Evolutionary conservation across 2,888 invertebrate species (phyloP).

Genomic region (Hirtodrosophila confusa): DNA sequence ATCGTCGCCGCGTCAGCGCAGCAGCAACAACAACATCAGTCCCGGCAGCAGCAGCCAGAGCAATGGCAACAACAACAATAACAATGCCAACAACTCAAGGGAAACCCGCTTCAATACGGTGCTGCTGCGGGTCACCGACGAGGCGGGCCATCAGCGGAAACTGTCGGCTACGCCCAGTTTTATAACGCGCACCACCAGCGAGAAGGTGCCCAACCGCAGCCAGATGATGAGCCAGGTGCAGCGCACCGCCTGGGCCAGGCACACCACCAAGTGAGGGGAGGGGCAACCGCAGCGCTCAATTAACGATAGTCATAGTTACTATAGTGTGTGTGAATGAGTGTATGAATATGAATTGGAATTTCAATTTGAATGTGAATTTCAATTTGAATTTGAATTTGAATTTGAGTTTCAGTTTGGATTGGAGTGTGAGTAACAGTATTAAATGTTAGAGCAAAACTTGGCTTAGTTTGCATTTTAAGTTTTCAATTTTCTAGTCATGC

Average conservation of each 20-base stretch:
- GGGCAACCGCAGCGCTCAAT: conserved; percentile 23
- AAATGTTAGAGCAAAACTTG: conserved; percentile 53
- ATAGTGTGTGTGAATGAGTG: conserved; percentile 15
- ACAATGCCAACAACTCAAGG: conserved; percentile 38
- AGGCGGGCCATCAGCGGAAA: conserved; percentile 84
- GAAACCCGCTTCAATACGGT: conserved; percentile 84
- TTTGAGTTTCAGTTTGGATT: conserved; percentile 3
- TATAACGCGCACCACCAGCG: conserved; percentile 92
- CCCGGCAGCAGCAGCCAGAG: conserved; percentile 59
- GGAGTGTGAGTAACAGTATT: conserved; percentile 59
- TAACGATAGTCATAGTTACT: conserved; percentile 32
- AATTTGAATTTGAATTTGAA: background rate
- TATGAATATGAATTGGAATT: background rate
- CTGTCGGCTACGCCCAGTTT: conserved; percentile 86
- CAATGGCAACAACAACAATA: conserved; percentile 42
- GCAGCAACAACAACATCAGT: conserved; percentile 68
- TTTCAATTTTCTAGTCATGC: conserved; percentile 48
- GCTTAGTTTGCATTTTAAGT: conserved; percentile 48
- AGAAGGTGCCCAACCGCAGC: conserved; percentile 93
- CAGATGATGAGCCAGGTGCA: conserved; percentile 93
- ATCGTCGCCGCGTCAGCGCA: conserved; percentile 63
- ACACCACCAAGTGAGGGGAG: conserved; percentile 90
- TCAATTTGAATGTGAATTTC: conserved; percentile 6
- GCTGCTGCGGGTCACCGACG: conserved; percentile 86
- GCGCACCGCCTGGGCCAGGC: conserved; percentile 93